These are phyloP conservation scores for Perodicticus potto DNA, from an alignment of 2,797 vertebrate genomes.

Conservation along the genomic window DNA sequence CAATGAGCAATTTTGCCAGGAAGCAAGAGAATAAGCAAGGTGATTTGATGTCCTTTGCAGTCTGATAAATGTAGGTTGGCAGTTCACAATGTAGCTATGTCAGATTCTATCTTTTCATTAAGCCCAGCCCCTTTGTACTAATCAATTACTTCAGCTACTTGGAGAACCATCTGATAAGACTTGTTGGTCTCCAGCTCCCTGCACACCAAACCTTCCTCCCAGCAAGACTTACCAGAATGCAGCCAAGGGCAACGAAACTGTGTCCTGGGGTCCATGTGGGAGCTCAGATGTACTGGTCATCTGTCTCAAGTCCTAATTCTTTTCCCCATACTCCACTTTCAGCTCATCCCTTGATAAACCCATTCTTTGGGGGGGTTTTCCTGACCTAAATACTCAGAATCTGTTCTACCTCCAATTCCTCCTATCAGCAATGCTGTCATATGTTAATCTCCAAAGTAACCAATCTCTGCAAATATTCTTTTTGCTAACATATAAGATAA, in stretches of 20 bases:
- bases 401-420: background rate
- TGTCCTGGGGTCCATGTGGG: background rate
- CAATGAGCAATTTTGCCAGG: background rate
- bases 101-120: slow-evolving; percentile 18
- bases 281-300: background rate
- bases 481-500: background rate
- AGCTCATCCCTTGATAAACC: background rate
- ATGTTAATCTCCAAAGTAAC: background rate
- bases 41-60: slow-evolving; percentile 44
- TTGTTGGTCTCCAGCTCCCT: background rate
- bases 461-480: slow-evolving; percentile 7
- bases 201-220: background rate
- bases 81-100: background rate
- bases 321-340: background rate
- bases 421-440: background rate
- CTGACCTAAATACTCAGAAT: background rate
- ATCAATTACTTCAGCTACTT: background rate
- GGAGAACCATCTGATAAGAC: background rate
- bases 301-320: background rate
- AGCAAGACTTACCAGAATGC: background rate
- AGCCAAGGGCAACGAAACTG: background rate
- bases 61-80: slow-evolving; percentile 42
- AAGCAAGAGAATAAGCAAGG: slow-evolving; percentile 25
- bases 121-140: background rate
- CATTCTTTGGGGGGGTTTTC: background rate